Conservation (phyloP, 2,888 invertebrate genomes). For the Eucera pruinosa region DNA sequence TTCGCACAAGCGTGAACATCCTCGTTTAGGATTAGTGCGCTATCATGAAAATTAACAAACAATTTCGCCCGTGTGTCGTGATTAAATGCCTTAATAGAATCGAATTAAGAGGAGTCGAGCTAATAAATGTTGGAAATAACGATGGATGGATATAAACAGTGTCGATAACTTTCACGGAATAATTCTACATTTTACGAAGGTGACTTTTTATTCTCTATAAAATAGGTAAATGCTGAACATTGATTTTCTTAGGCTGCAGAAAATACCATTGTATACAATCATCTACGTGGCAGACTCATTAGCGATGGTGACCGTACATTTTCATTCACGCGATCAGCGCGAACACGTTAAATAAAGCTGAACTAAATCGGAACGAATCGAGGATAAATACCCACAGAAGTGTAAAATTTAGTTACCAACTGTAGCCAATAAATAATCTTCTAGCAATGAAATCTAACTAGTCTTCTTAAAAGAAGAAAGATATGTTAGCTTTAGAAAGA, state of each 20-base stretch:
- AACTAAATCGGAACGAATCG: not conserved
- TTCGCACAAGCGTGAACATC: constrained; percentile 41
- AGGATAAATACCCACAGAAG: not conserved
- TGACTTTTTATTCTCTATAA: too few species aligned
- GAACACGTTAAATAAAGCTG: not conserved
- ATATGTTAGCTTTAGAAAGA: too few species aligned
- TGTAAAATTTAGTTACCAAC: not conserved
- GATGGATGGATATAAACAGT: not conserved
- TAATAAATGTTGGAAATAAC: constrained; percentile 1
- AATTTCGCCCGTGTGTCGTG: constrained; percentile 7
- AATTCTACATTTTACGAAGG: not conserved
- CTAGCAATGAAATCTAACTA: not conserved
- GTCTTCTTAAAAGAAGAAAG: too few species aligned
- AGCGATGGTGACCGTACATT: not conserved
- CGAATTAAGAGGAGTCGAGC: not conserved
- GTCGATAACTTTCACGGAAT: not conserved
- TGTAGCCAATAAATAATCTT: not conserved
- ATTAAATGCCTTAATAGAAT: not conserved
- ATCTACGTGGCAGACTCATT: not conserved
- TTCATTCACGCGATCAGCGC: not conserved
- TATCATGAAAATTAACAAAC: constrained; percentile 29
- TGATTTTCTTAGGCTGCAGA: not conserved
- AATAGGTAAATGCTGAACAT: too few species aligned
- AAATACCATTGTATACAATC: not conserved
- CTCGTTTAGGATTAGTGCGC: not conserved